A percentile compares a stretch with the other conserved stretches of the same genome.
phyloP scores from a whole-genome alignment of 2,113 vertebrate genomes.

The Marmota monax region DNA sequence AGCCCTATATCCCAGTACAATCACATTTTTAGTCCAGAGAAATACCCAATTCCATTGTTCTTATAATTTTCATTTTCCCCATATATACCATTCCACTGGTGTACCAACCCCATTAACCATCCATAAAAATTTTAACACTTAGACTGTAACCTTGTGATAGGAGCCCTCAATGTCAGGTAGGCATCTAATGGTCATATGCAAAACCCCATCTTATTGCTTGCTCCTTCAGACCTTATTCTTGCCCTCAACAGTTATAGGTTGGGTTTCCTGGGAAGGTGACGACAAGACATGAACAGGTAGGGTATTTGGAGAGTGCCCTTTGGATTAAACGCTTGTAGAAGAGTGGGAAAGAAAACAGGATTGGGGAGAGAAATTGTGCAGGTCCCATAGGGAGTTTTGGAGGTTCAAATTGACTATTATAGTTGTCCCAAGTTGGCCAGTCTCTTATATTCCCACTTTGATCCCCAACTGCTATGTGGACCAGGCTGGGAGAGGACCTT shows the following conservation, averaged over 20 bases:
- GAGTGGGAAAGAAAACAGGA: neutral
- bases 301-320: neutral
- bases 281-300: neutral
- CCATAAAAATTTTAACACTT: slow-evolving; percentile 19
- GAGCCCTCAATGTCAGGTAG: neutral
- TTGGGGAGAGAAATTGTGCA: neutral
- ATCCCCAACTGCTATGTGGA: neutral
- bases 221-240: neutral
- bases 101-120: neutral
- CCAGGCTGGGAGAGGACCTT: neutral
- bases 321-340: neutral
- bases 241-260: neutral
- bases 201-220: neutral
- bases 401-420: neutral
- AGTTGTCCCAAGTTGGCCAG: neutral
- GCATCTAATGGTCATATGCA: neutral
- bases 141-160: neutral
- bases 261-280: neutral
- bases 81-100: neutral
- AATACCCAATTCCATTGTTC: neutral
- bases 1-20: slow-evolving; percentile 6
- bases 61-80: slow-evolving; percentile 3
- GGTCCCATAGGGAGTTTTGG: neutral
- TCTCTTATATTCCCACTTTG: neutral
- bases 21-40: neutral